Evolutionary conservation across 2,113 vertebrate species (phyloP).

Genomic region (Gallinago paraguaiae): DNA sequence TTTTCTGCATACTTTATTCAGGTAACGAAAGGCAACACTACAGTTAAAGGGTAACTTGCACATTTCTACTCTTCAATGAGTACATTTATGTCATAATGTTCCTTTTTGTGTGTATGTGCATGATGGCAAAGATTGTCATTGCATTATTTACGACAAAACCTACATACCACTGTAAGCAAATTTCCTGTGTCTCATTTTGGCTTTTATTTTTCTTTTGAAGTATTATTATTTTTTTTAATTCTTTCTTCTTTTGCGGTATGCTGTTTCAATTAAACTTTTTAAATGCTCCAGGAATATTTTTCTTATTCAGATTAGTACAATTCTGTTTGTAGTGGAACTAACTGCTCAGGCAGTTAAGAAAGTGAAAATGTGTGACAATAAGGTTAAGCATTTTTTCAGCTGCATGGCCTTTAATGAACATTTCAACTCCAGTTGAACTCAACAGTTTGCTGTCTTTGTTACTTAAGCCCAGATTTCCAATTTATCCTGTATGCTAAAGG

Average conservation of each 20-base stretch:
- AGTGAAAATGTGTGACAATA: not conserved
- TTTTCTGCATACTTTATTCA: constrained; percentile 48
- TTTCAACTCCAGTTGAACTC: not conserved
- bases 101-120: not conserved
- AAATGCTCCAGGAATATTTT: not conserved
- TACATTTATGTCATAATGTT: constrained; percentile 35
- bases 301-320: not conserved
- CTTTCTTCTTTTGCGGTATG: not conserved
- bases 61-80: constrained; percentile 59
- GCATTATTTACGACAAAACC: not conserved
- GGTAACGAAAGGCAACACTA: not conserved
- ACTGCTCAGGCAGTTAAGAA: not conserved
- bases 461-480: not conserved
- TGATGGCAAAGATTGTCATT: not conserved
- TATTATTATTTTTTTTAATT: not conserved
- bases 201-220: not conserved
- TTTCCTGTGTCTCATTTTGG: not conserved
- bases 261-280: not conserved
- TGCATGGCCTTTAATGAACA: not conserved
- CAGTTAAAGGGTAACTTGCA: constrained; percentile 73
- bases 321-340: not conserved
- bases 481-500: not conserved
- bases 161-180: not conserved
- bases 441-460: not conserved
- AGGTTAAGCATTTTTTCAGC: not conserved